Evolutionary conservation across 37 sponge, comb jelly and placozoan species (phyloP).

Genomic region (Agelas oroides): DNA sequence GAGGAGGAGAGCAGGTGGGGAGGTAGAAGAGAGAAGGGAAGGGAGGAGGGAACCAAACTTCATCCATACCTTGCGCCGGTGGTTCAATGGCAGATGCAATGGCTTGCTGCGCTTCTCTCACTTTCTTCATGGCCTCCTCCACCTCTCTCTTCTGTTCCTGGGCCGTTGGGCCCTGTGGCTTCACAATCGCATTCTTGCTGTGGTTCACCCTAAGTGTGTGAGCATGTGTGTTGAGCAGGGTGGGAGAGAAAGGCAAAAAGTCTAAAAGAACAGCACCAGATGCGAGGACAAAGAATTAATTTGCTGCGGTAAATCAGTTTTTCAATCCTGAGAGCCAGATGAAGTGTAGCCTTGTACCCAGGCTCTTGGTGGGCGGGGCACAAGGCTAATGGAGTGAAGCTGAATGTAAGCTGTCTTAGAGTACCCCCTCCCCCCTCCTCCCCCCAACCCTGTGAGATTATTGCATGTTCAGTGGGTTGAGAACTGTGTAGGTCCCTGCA

Average conservation of each 20-base stretch:
- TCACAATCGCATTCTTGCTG: constrained; percentile 94
- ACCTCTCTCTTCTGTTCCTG: constrained; percentile 74
- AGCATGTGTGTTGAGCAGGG: not conserved
- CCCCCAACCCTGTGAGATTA: too few species aligned
- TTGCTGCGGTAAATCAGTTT: not conserved
- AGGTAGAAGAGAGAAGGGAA: too few species aligned
- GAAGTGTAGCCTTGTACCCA: too few species aligned
- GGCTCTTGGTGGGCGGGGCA: too few species aligned
- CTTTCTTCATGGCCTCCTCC: constrained; percentile 88
- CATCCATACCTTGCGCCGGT: not conserved
- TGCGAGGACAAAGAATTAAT: not conserved
- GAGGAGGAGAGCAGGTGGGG: too few species aligned
- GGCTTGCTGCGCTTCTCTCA: constrained; percentile 72
- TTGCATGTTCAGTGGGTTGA: too few species aligned
- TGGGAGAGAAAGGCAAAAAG: not conserved
- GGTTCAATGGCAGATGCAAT: constrained; percentile 60
- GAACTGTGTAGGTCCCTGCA: too few species aligned
- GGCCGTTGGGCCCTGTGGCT: constrained; percentile 84
- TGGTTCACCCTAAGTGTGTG: constrained; percentile 23
- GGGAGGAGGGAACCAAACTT: too few species aligned
- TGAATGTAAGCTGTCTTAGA: too few species aligned
- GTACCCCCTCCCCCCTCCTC: too few species aligned
- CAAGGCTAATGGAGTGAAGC: not conserved
- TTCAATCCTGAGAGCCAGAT: too few species aligned
- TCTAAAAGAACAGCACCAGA: too few species aligned